Percentiles rank a stretch among this genome's conserved stretches.
Conservation (phyloP, 2,797 vertebrate species). For the Orientallactaga sibirica region DNA sequence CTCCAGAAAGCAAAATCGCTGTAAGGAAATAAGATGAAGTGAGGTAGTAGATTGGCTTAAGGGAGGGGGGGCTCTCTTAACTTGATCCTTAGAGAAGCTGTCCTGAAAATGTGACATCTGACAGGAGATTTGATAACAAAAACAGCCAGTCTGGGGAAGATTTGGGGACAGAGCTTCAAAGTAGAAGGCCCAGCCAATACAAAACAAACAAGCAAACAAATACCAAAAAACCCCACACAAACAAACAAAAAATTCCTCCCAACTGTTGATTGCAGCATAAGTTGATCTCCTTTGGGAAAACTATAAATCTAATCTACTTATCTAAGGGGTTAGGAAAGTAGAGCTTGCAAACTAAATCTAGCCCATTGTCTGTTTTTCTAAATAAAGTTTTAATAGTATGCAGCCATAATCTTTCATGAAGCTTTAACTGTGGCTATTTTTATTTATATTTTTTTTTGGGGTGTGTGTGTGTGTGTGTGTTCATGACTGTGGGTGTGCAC, state of each 20-base stretch:
- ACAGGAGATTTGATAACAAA: background rate
- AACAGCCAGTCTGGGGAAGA: background rate
- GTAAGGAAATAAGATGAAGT: background rate
- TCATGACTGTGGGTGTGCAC: no score
- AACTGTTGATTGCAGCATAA: background rate
- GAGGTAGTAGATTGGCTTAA: background rate
- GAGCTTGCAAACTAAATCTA: background rate
- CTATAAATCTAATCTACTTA: background rate
- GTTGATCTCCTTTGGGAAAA: background rate
- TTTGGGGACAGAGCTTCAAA: background rate
- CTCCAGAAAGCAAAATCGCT: background rate
- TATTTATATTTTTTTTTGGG: background rate
- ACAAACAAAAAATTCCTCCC: background rate
- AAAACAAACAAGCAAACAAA: background rate
- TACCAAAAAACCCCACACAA: no score
- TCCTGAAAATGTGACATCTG: background rate
- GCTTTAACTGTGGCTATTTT: background rate
- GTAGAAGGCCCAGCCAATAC: background rate
- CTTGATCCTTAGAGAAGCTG: background rate
- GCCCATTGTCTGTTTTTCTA: background rate
- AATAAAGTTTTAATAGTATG: constrained; percentile 21
- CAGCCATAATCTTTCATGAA: background rate
- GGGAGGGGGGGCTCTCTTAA: background rate
- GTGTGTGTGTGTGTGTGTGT: background rate
- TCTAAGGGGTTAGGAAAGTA: background rate